phyloP scores from a whole-genome alignment of 2,797 vertebrate species.

The Spinus pinus region DNA sequence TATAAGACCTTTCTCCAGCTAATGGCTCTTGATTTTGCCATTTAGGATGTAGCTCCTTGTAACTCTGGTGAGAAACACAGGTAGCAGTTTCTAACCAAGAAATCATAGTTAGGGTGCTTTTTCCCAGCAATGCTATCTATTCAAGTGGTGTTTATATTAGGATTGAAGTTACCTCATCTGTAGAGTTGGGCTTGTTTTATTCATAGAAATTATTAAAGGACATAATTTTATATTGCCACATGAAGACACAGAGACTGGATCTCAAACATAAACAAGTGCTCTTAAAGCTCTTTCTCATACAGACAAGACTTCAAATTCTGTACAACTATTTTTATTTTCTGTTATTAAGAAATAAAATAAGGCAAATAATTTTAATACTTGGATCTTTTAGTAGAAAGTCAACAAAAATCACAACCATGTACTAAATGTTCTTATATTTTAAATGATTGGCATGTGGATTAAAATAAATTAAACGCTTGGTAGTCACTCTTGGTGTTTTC shows the following conservation, averaged over 20 bases:
- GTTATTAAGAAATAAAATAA: not conserved
- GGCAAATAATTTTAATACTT: not conserved
- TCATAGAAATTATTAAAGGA: not conserved
- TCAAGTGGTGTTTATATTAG: not conserved
- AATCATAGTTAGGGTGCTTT: not conserved
- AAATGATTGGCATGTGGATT: rapidly evolving
- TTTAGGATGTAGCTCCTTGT: not conserved
- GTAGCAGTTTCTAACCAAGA: not conserved
- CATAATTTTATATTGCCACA: not conserved
- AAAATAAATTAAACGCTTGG: not conserved
- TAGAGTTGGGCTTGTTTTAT: not conserved
- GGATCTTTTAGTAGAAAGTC: not conserved
- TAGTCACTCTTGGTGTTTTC: not conserved
- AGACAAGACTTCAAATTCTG: not conserved
- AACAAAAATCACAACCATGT: not conserved
- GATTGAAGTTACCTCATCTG: not conserved
- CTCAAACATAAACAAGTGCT: not conserved
- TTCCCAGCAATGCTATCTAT: not conserved
- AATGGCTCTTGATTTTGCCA: not conserved
- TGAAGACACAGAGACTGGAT: not conserved
- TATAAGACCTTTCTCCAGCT: not conserved
- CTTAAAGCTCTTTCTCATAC: not conserved
- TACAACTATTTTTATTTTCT: not conserved
- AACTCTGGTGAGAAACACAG: not conserved
- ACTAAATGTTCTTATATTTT: not conserved